Percentiles rank a stretch among this genome's conserved stretches.
Conservation (phyloP, 2,888 invertebrate species). For the Aricia artaxerxes region DNA sequence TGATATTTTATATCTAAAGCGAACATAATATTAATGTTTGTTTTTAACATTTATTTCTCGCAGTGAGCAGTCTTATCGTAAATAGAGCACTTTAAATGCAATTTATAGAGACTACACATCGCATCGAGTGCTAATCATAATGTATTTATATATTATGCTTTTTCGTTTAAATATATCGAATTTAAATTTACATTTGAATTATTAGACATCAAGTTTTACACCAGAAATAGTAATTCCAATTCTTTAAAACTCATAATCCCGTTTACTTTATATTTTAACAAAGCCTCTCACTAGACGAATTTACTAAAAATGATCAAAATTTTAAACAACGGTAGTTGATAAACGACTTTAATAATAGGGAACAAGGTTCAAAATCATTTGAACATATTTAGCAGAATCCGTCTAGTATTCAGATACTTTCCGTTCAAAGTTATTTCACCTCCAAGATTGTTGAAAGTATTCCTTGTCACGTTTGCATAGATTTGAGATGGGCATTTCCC, state of each 20-base stretch:
- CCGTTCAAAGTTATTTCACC: neutral
- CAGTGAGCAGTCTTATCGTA: neutral
- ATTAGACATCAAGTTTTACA: neutral
- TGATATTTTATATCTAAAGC: neutral
- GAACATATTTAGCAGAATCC: neutral
- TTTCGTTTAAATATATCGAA: neutral
- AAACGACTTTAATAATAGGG: neutral
- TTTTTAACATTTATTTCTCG: neutral
- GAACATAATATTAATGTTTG: neutral
- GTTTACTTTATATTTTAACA: neutral
- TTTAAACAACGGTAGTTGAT: neutral
- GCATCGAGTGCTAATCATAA: neutral
- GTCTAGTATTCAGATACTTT: neutral
- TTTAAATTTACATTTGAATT: neutral
- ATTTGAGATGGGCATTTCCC: no score
- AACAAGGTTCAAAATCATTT: neutral
- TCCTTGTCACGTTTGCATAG: no score
- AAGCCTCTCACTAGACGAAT: neutral
- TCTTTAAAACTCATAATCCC: neutral
- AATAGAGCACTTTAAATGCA: conserved; percentile 12
- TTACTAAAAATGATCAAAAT: neutral
- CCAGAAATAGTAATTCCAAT: neutral
- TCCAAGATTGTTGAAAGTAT: neutral
- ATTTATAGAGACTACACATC: neutral
- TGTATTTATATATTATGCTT: neutral